Base-by-base conservation (phyloP, 2,888 invertebrate genomes). In the Dysmachus trigonus region DNA sequence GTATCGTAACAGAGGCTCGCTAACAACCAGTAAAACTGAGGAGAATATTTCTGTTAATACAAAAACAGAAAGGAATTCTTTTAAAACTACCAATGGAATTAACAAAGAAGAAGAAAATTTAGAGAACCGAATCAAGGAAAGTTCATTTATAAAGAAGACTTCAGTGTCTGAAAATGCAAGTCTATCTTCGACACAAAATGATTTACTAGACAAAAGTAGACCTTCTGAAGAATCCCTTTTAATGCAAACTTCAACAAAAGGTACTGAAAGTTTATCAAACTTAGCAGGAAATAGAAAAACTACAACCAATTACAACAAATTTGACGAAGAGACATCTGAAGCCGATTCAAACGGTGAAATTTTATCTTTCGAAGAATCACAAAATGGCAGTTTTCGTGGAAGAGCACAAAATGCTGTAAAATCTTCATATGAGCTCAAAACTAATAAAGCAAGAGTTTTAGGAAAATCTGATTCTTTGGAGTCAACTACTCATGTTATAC, bases 341-440 rank as follows among this genome's bases (percentile, higher is more conserved):
- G n/a, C 15, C 7, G 73, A 73, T 0, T 73, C 33, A 31, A 73
- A 73, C 30, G n/a, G 27, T 31, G 73, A 73, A 73, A 73, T 73
- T 13, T 73, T 73, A 73, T 73, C 33, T 27, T 73, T 73, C 33
- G 73, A 73, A 73, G 73, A 73, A 73, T 73, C 73, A n/a, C 73
- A 73, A 73, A 33, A 73, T 33, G 73, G 73, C 0, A 62, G 62
- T 27, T 62, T 62, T 22, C 62, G 62, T n/a, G 31, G 31, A 31
- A 73, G 33, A 73, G 31, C 73, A n/a, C 31, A 31, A 31, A 73
- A 31, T 31, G n/a, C 33, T 6, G 13, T 33, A 73, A 73, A 73
- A 73, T 73, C 73, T 27, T 10, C 62, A 62, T 6, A 53, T 53
- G 18, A 18, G 8, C 22, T 53, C 5, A 47, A 47, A n/a, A 47